Evolutionary conservation across 2,797 vertebrate species (phyloP), one percentile per base, ranked within the genome.

Genomic region (Catharus ustulatus): DNA sequence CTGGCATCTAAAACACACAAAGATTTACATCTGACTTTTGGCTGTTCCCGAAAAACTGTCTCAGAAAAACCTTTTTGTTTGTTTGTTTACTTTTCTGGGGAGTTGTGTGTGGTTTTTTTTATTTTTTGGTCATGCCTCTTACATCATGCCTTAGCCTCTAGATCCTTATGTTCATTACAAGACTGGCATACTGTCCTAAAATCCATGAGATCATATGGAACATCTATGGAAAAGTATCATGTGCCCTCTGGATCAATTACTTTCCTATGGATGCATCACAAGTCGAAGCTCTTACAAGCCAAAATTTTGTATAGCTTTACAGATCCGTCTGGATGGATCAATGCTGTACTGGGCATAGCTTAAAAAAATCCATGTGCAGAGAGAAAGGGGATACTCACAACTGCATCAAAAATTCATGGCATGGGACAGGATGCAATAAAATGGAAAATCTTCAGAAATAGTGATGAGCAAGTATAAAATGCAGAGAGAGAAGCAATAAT

Each of bases 181-280:
- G 16, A 34, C 8, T 26, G 29, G 7, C 29, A 52, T 18, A 42
- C 5, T 20, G 24, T 14, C 32, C 10, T 77, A 64, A 73, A 76
- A 69, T 48, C 7, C 26, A 42, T 13, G 9, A 19, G 5, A 54
- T 2, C 6, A 21, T 10, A 55, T 19, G 30, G 29, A 83, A 27
- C 4, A 14, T 8, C 27, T 36, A 57, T 0, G 6, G 11, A 71
- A 74, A 71, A n/a, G 4, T 27, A 15, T 27, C 2, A 0, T 5
- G 3, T n/a, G 10, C 11, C 14, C 6, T 52, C 49, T 73, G 32
- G 13, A 82, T n/a, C 26, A 76, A 19, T 21, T 49, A 32, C 4
- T 27, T 64, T 10, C 51, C 48, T 51, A 13, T 17, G 55, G n/a
- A 49, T 24, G 15, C 4, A 48, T 29, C 27, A 55, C 23, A 79